Evolutionary conservation across 2,113 vertebrate genomes (phyloP).

Genomic region (Sialia sialis): DNA sequence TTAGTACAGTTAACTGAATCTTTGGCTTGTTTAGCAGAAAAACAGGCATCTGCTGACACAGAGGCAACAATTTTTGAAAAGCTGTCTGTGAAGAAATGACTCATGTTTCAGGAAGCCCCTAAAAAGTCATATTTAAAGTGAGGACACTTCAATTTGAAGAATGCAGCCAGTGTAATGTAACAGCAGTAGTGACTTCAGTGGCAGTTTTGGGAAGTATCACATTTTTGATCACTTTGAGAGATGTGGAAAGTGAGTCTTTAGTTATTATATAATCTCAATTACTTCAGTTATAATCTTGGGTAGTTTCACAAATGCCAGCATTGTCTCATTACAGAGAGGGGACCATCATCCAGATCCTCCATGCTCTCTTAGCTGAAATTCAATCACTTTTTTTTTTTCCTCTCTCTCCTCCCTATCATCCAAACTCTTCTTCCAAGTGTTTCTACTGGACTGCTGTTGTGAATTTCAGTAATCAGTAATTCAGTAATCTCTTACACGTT

Average conservation of each 20-base stretch:
- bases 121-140: background rate
- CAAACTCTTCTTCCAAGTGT: background rate
- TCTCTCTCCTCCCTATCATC: background rate
- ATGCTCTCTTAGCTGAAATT: background rate
- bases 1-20: background rate
- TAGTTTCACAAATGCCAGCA: background rate
- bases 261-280: background rate
- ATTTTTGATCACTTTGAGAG: background rate
- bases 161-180: background rate
- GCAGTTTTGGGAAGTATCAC: background rate
- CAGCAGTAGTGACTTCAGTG: background rate
- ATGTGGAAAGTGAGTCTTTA: background rate
- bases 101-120: background rate
- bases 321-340: background rate
- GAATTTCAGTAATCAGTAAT: no score
- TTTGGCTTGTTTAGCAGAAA: background rate
- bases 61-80: slow-evolving; percentile 10
- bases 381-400: background rate
- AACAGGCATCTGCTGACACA: background rate
- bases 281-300: background rate
- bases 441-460: background rate
- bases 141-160: background rate
- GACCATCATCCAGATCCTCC: background rate
- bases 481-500: background rate
- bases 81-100: background rate